phyloP scores from a whole-genome alignment of 2,113 vertebrate genomes.

The Podilymbus podiceps region DNA sequence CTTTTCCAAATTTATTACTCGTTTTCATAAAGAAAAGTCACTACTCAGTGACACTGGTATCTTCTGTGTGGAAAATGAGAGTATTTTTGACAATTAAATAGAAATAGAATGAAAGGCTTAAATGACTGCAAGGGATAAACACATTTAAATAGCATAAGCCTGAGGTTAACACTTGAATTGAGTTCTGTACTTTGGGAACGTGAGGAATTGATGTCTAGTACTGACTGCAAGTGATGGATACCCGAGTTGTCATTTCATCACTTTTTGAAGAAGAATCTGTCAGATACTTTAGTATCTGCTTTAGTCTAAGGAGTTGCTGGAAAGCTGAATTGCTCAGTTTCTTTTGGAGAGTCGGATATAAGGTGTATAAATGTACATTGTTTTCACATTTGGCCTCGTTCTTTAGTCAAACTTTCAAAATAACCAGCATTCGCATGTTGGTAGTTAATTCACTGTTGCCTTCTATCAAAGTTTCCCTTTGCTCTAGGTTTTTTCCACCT shows the following conservation, averaged over 20 bases:
- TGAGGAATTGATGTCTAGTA: not conserved
- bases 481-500: not conserved
- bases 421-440: not conserved
- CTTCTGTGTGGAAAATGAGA: not conserved
- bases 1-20: not conserved
- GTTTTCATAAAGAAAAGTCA: not conserved
- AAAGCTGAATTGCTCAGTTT: not conserved
- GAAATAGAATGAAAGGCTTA: not conserved
- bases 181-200: not conserved
- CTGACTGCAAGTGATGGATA: not conserved
- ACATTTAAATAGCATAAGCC: not conserved
- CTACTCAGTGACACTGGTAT: not conserved
- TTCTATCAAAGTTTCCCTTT: not conserved
- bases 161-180: not conserved
- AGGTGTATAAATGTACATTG: not conserved
- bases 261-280: not conserved
- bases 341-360: not conserved
- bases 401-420: not conserved
- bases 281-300: not conserved
- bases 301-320: not conserved
- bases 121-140: not conserved
- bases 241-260: accelerated
- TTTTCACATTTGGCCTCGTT: not conserved
- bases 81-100: not conserved
- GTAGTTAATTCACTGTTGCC: not conserved